Evolutionary conservation across 2,888 invertebrate species (phyloP).

Genomic region (Gerris lacustris): DNA sequence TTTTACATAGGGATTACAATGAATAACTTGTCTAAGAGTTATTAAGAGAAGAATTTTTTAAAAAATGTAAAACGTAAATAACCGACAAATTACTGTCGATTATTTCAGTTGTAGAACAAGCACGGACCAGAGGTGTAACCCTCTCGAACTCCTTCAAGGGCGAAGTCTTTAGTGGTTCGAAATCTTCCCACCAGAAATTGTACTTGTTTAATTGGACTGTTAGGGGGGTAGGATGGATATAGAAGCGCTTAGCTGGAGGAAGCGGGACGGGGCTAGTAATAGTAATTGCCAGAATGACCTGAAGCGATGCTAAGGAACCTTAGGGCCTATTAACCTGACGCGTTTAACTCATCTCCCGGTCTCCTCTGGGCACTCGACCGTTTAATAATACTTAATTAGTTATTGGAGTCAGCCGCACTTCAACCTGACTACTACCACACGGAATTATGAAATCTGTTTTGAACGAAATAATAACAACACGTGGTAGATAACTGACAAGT

Average conservation of each 20-base stretch:
- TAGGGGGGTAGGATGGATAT: neutral
- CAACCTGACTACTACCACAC: neutral
- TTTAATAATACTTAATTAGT: slow-evolving; percentile 5
- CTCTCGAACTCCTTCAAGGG: neutral
- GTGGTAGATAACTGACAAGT: no score
- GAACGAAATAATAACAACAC: no score
- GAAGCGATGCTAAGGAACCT: neutral
- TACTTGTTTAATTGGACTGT: slow-evolving; percentile 1
- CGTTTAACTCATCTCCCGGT: neutral
- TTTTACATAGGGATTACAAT: neutral
- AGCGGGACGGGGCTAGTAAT: neutral
- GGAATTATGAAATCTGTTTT: no score
- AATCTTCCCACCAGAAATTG: slow-evolving; percentile 1
- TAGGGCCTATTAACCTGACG: neutral
- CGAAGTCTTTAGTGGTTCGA: neutral
- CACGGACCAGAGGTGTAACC: no score
- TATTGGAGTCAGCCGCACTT: neutral
- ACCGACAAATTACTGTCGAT: no score
- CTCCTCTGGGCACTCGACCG: neutral
- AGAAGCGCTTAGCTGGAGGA: no score
- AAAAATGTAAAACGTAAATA: no score
- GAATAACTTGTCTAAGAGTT: no score
- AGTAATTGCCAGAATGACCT: neutral
- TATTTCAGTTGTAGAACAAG: no score
- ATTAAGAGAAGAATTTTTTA: no score